Evolutionary conservation across 2,888 invertebrate genomes (phyloP).

Genomic region (Lissonota sp.): DNA sequence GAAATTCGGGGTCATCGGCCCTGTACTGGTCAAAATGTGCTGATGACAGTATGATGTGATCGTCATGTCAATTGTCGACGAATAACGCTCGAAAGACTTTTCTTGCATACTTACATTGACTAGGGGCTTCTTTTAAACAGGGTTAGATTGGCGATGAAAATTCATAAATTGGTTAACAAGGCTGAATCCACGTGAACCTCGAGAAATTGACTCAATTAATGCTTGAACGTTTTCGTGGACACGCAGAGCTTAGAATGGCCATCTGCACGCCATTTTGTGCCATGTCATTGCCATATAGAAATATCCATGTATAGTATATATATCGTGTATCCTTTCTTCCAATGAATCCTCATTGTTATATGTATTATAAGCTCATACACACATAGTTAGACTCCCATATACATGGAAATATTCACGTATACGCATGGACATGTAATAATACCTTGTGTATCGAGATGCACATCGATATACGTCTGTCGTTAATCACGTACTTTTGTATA

Average conservation of each 20-base stretch:
- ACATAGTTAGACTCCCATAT: neutral
- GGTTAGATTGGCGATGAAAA: conserved; percentile 79
- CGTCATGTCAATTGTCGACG: conserved; percentile 45
- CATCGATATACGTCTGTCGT: conserved; percentile 77
- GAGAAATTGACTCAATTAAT: conserved; percentile 79
- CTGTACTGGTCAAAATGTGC: neutral
- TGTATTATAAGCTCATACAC: conserved; percentile 12
- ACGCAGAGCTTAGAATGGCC: conserved; percentile 71
- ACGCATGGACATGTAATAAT: conserved; percentile 31
- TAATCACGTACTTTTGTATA: conserved; percentile 77
- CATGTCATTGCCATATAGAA: conserved; percentile 73
- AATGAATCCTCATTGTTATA: conserved; percentile 69
- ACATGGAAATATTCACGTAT: neutral
- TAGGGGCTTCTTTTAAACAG: conserved; percentile 12
- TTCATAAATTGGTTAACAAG: conserved; percentile 79
- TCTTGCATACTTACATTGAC: conserved; percentile 21
- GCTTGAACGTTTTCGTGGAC: conserved; percentile 56
- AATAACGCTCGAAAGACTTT: conserved; percentile 46
- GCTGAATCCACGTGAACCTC: conserved; percentile 67
- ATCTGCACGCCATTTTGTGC: conserved; percentile 72
- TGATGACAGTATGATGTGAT: conserved; percentile 19
- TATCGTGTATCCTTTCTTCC: conserved; percentile 72
- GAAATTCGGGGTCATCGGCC: conserved; percentile 32
- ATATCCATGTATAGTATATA: no score
- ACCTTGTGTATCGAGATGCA: conserved; percentile 70